Evolutionary conservation across 1,140 invertebrate species (phyloP), one percentile per base, ranked within the genome.

Genomic region (Heliconius himera): DNA sequence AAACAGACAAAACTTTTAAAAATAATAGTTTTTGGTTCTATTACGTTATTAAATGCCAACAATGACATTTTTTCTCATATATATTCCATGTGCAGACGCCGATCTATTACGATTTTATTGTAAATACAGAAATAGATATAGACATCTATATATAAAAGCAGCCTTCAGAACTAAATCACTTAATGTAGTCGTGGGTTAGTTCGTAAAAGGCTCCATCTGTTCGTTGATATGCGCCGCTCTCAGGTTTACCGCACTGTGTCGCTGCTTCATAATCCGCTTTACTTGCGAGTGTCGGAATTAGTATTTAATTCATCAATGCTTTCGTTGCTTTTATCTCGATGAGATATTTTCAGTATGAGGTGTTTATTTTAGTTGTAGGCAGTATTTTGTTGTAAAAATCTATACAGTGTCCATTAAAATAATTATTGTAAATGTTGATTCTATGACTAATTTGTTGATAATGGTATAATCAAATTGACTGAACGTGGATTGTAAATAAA

Each of bases 261-360:
- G 79, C 77, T 76, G 79, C 73, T 83, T 60, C 82, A 81, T 85
- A 85, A 85, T 84, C 84, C 81, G 81, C 82, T 84, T 82, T 84
- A 70, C 73, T 78, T 78, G 74, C 41, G 54, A 60, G n/a, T 78
- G 81, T 73, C 71, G 70, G 82, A 79, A 84, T 85, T 84, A 82
- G 77, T 82, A 73, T 71, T 80, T 80, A 82, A 80, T 85, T 82
- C 74, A 74, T 78, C 79, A 79, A 82, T 73, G 73, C 74, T 49
- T 41, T 77, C 49, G n/a, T 51, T 36, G 70, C 36, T 77, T 72
- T 56, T 66, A 72, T 77, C 70, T 54, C 41, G 66, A 77, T 77
- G 33, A 56, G 13, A 77, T 38, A 54, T 46, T 16, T 71, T 71
- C 60, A 29, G 18, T 70, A 41, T 66, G 76, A 60, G 8, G 20